A percentile compares a stretch with the other conserved stretches of the same genome.
phyloP scores from a whole-genome alignment of 2,797 vertebrate genomes.

The Brachymystax lenok region DNA sequence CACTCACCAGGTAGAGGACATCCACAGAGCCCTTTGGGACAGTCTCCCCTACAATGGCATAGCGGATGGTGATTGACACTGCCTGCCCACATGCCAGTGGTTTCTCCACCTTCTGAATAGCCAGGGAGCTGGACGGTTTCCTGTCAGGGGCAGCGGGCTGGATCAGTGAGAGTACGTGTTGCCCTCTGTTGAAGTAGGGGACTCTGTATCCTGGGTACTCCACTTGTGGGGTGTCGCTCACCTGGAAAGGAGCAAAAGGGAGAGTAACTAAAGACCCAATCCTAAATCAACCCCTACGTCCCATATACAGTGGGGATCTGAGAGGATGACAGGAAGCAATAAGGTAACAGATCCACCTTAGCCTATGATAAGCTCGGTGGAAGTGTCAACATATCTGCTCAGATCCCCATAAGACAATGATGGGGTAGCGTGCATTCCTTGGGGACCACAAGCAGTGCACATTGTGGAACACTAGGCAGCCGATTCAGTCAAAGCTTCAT shows the following conservation, averaged over 20 bases:
- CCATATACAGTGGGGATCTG: too few relatives aligned
- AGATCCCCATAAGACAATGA: too few relatives aligned
- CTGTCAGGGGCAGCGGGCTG: constrained; percentile 28
- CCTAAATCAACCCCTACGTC: too few relatives aligned
- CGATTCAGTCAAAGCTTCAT: too few relatives aligned
- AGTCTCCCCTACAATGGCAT: constrained; percentile 59
- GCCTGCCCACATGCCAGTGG: constrained; percentile 54
- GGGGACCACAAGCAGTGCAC: too few relatives aligned
- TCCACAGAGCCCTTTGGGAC: constrained; percentile 28
- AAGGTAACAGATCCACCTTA: too few relatives aligned
- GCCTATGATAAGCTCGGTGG: too few relatives aligned
- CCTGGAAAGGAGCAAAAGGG: constrained; percentile 39
- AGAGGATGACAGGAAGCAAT: too few relatives aligned
- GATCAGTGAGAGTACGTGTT: neutral
- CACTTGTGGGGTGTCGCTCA: neutral
- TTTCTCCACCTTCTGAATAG: constrained; percentile 36
- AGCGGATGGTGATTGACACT: constrained; percentile 50
- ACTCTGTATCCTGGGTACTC: fast-evolving
- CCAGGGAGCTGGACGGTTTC: constrained; percentile 58
- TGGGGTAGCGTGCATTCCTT: too few relatives aligned
- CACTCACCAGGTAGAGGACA: constrained; percentile 68
- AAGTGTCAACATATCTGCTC: too few relatives aligned
- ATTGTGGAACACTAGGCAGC: too few relatives aligned
- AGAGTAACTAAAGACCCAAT: neutral
- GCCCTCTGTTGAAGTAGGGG: neutral